These are phyloP conservation scores for Pollenia griseotomentosa DNA, from an alignment of 2,888 invertebrate species.

Conservation along the genomic window DNA sequence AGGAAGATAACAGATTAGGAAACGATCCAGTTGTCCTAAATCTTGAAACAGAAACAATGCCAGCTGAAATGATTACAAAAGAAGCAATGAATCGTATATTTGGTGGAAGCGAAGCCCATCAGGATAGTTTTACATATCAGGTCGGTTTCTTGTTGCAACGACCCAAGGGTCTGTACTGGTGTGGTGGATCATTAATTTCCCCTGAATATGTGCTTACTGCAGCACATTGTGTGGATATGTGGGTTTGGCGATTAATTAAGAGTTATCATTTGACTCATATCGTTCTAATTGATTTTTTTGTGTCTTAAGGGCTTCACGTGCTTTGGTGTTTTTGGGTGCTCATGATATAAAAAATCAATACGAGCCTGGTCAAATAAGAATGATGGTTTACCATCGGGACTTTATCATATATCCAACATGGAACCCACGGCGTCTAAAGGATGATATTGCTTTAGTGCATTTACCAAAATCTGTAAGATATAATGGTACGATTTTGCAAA, in stretches of 20 bases:
- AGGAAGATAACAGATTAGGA: constrained; percentile 65
- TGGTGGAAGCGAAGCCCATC: constrained; percentile 81
- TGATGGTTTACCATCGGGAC: constrained; percentile 80
- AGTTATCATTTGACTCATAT: constrained; percentile 23
- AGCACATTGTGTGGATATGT: constrained; percentile 83
- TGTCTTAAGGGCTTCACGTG: constrained; percentile 79
- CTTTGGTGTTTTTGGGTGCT: constrained; percentile 82
- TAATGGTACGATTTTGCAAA: constrained; percentile 77
- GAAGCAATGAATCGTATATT: constrained; percentile 83
- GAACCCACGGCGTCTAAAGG: constrained; percentile 81
- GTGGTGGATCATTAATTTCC: constrained; percentile 83
- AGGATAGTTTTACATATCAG: constrained; percentile 82
- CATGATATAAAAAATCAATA: constrained; percentile 82
- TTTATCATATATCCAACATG: constrained; percentile 82
- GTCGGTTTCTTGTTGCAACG: constrained; percentile 82
- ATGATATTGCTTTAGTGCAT: constrained; percentile 82
- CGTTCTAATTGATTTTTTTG: constrained; percentile 54
- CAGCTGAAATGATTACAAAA: constrained; percentile 79
- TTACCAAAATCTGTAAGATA: constrained; percentile 81
- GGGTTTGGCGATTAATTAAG: constrained; percentile 56
- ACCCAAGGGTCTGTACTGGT: constrained; percentile 82
- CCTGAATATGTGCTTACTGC: constrained; percentile 82
- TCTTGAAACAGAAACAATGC: constrained; percentile 80
- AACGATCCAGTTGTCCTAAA: constrained; percentile 79
- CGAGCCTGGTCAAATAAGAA: constrained; percentile 83